phyloP scores from a whole-genome alignment of 1,140 invertebrate genomes.

The Drosophila nigrodunni region DNA sequence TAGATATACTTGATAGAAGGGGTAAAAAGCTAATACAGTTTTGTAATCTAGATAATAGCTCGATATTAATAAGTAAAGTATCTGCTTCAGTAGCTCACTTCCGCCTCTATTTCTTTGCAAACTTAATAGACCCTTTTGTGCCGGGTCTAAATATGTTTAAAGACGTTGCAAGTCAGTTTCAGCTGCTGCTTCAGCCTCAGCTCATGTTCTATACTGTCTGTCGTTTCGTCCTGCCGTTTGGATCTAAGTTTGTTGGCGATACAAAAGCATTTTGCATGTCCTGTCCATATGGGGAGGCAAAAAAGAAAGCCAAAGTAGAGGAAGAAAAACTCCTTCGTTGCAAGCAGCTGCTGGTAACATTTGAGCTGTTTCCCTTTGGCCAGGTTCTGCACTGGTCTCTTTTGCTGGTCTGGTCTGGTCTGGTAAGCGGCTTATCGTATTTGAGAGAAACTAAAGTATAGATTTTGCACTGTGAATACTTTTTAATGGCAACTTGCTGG shows the following conservation, averaged over 20 bases:
- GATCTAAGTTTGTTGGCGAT: conserved; percentile 73
- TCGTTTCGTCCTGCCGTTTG: conserved; percentile 32
- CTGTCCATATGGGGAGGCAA: conserved; percentile 52
- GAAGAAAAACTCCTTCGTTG: conserved; percentile 30
- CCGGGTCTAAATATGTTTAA: conserved; percentile 24
- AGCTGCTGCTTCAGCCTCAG: conserved; percentile 12
- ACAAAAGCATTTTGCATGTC: conserved; percentile 81
- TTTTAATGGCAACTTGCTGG: conserved; percentile 79
- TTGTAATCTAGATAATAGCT: no score
- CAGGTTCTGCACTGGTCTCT: conserved; percentile 19
- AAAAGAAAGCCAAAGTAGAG: no score
- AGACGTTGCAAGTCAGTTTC: conserved; percentile 23
- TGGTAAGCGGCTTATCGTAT: conserved; percentile 80
- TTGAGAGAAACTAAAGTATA: conserved; percentile 76
- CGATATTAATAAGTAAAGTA: no score
- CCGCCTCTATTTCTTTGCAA: no score
- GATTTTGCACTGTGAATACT: conserved; percentile 79
- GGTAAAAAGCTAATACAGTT: no score
- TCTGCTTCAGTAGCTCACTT: no score
- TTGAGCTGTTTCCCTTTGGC: conserved; percentile 55
- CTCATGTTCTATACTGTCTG: conserved; percentile 6
- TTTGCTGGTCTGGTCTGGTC: conserved; percentile 21
- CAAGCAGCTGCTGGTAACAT: conserved; percentile 42
- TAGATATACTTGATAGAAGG: no score
- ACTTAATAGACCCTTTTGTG: not conserved